Base-by-base conservation (phyloP, 2,888 invertebrate genomes). In the Liposcelis brunnea region DNA sequence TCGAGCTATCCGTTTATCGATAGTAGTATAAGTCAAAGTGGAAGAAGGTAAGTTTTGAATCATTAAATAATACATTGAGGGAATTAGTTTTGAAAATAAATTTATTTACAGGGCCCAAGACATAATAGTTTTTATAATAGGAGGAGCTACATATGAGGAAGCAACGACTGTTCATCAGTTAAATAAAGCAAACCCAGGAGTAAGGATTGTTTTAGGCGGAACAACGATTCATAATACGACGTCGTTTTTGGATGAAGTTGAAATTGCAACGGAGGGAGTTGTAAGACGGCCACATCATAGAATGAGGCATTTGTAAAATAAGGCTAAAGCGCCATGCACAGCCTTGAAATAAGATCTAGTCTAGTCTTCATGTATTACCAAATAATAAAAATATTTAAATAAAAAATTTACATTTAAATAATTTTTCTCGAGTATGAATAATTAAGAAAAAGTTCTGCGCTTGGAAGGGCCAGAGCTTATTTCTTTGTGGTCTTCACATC, bases 91-190 rank as follows among this genome's bases (percentile, higher is more conserved):
- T 31, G 12, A 15, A 12, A 7, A 3, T 34, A 12, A 12, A 19
- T 3, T 11, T 49, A 49, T 47, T 53, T 50, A 16, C 52, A 78
- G 89, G 50, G 83, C 86, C 0, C 85, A 90, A 59, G 93, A 97
- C 60, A 73, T 98, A n/a, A 80, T 99, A 43, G 80, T 97, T 16
- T 99, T 98, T 59, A 80, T 97, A 38, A 76, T 98, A 47, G 98
- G 98, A 2, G 98, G 98, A 11, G 74, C 82, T 34, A 98, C 98
- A 0, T 98, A 93, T 61, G 97, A 97, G 62, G 98, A 98, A 65
- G 80, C 93, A 0, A 63, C 85, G 15, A 74, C 81, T 31, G 83
- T 95, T 2, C 80, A 93, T 61, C 79, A 69, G 52, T 54, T 95
- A 46, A 89, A 89, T 60, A 72, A 71, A 55, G 77, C 73, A 42